These are phyloP conservation scores for Herpetotheres cachinnans DNA, from an alignment of 2,113 vertebrate genomes.

Conservation along the genomic window DNA sequence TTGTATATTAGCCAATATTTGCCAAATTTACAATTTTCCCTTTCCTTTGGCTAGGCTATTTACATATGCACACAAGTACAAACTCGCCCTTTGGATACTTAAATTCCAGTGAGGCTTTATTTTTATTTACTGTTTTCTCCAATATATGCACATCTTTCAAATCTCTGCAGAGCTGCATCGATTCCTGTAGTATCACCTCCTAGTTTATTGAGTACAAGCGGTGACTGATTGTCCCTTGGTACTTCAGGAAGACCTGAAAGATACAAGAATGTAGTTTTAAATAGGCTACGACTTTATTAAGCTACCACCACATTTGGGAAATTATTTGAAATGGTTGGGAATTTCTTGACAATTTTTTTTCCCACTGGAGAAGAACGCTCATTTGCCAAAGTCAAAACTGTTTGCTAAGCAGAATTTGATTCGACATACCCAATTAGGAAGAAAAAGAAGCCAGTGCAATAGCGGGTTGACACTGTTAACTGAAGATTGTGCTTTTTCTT, in stretches of 20 bases:
- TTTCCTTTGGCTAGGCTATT: background rate
- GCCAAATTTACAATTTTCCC: background rate
- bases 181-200: constrained; percentile 5
- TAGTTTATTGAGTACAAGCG: background rate
- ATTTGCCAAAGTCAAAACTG: background rate
- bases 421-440: constrained; percentile 29
- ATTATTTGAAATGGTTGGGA: background rate
- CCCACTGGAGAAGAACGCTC: background rate
- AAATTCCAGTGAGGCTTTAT: background rate
- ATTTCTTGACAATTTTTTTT: background rate
- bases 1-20: background rate
- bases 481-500: constrained; percentile 23
- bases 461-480: constrained; percentile 34
- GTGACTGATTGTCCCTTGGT: constrained; percentile 23
- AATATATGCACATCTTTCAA: background rate
- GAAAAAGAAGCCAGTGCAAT: background rate
- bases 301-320: background rate
- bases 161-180: background rate
- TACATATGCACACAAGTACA: background rate
- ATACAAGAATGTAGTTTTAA: background rate
- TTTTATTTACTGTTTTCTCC: constrained; percentile 49
- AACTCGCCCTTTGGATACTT: background rate
- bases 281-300: background rate
- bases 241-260: background rate
- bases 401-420: constrained; percentile 29